A percentile compares a stretch with the other conserved stretches of the same genome.
Conservation (phyloP, 2,888 invertebrate species). For the Zootermopsis nevadensis region DNA sequence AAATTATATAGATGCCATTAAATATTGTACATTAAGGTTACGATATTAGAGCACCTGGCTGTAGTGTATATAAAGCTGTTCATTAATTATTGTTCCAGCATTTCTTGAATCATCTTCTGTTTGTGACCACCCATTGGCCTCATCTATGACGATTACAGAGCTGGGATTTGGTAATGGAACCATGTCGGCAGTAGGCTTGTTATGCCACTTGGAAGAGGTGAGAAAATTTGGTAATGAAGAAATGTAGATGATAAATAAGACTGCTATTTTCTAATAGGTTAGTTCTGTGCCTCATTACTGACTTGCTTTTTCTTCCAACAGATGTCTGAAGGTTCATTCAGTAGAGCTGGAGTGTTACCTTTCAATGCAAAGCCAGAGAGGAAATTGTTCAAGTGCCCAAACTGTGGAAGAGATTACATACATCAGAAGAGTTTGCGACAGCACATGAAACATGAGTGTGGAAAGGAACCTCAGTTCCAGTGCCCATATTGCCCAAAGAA, state of each 20-base stretch:
- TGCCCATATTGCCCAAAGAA: slow-evolving; percentile 60
- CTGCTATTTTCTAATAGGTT: no score
- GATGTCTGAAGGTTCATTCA: background rate
- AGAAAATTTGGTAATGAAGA: background rate
- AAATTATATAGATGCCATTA: no score
- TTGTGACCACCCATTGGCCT: background rate
- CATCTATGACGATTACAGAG: background rate
- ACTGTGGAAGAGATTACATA: slow-evolving; percentile 38
- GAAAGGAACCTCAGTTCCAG: slow-evolving; percentile 57
- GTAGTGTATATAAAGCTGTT: no score
- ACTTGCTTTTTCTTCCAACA: background rate
- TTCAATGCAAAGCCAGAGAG: no score
- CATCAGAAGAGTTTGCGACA: slow-evolving; percentile 47
- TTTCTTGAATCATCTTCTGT: background rate
- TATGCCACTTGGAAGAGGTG: background rate
- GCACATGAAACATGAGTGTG: slow-evolving; percentile 56
- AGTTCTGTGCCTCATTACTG: no score
- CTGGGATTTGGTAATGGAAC: background rate
- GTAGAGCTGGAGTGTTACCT: background rate
- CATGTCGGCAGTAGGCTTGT: background rate
- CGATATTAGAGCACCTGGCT: background rate
- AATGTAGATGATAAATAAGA: no score
- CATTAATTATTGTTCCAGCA: background rate
- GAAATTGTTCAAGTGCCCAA: background rate
- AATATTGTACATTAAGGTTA: no score